Percentiles rank a stretch among this genome's conserved stretches.
Conservation (phyloP, 2,113 vertebrate genomes). For the Podocnemis expansa region DNA sequence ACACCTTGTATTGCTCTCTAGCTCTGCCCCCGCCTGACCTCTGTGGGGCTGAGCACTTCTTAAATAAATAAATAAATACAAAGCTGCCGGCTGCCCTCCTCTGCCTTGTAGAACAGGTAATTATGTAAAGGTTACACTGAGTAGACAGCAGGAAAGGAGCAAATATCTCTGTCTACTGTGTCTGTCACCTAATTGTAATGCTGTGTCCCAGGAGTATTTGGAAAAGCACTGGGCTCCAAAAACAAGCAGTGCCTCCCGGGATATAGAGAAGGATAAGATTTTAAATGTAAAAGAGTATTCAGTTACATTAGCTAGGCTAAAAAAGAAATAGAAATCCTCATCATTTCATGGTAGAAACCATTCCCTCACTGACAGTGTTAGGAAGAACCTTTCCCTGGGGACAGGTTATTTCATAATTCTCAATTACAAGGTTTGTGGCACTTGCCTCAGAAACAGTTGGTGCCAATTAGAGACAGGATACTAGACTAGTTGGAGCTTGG, state of each 20-base stretch:
- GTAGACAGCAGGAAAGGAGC: constrained; percentile 18
- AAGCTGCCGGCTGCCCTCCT: constrained; percentile 47
- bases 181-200: neutral
- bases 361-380: neutral
- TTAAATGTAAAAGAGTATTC: neutral
- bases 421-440: neutral
- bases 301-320: neutral
- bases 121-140: neutral
- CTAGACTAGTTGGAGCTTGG: neutral
- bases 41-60: neutral
- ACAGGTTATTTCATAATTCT: constrained; percentile 5
- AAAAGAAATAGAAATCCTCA: neutral
- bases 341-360: neutral
- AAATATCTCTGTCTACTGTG: neutral
- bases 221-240: no score
- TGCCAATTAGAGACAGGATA: neutral
- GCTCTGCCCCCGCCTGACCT: neutral
- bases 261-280: neutral
- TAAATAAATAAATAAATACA: no score
- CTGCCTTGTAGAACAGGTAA: neutral
- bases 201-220: no score
- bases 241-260: neutral
- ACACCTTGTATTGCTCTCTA: neutral
- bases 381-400: neutral
- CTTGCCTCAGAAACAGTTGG: neutral